These are phyloP conservation scores for Pelecanoides urinatrix DNA, from an alignment of 2,113 vertebrate genomes.

Conservation along the genomic window DNA sequence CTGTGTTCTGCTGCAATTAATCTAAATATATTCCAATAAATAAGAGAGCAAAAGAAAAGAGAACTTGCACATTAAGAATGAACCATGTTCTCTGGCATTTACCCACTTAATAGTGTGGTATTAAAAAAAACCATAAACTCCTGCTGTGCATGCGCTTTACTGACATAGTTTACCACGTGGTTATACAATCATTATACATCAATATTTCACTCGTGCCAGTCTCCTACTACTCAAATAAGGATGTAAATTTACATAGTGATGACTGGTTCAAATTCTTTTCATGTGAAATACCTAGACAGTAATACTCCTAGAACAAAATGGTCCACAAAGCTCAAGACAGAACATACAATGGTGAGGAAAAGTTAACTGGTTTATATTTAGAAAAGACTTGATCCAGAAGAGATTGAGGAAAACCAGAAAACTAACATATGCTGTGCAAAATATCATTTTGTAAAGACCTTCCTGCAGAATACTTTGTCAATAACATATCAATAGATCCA, in stretches of 20 bases:
- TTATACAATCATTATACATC: background rate
- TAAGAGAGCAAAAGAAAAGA: background rate
- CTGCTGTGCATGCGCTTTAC: background rate
- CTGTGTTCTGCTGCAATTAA: background rate
- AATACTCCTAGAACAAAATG: background rate
- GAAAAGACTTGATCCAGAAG: background rate
- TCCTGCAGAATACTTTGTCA: background rate
- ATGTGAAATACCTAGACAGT: background rate
- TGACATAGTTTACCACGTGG: background rate
- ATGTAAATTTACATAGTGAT: background rate
- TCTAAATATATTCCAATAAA: background rate
- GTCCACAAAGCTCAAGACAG: background rate
- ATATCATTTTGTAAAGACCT: background rate
- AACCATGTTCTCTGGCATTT: fast-evolving
- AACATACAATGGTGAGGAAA: background rate
- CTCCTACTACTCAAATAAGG: background rate
- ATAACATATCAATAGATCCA: background rate
- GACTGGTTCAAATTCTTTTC: background rate
- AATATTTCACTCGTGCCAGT: background rate
- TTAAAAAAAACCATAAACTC: background rate
- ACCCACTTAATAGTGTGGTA: background rate
- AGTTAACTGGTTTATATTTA: background rate
- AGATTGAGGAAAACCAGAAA: background rate
- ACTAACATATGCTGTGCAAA: background rate
- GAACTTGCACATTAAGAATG: background rate